Base-by-base conservation (phyloP, 23 tunicate species). In the Styela clava region DNA sequence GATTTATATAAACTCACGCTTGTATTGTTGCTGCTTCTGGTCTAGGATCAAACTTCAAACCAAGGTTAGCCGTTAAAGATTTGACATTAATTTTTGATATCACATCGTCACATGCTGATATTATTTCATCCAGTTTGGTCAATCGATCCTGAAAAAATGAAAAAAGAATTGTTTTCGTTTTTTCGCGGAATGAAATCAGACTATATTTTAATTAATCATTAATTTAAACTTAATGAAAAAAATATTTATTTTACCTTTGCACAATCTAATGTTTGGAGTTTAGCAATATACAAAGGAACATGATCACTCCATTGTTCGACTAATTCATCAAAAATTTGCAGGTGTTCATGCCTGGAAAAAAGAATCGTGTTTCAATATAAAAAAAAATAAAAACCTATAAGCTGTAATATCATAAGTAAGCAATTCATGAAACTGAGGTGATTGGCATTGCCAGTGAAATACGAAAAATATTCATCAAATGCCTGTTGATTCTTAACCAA, bases 281-380 rank as follows among this genome's bases (percentile, higher is more conserved):
- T 87, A 28, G 98, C 89, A 34, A 87, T 61, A 35, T 93, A 93
- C 7, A 93, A 27, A 0, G 98, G 98, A 51, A 93, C 35, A 71
- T 93, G 86, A 16, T 93, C 98, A 7, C 86, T 83, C 89, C 89
- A 93, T 63, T 93, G 76, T 3, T 61, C 83, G 16, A 24, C 64
- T 61, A 93, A 78, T 68, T 79, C 83, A 24, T 93, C 89, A 62
- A 93, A 85, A 3, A 81, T 3, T 25, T 88, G 84, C 0, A 32
- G 27, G 31, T 74, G 69, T 22, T 93, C 87, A 67, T 87, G 83
- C 34, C 98, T 93, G 84, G 2, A 33, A 68, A n/a, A 44, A 73
- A 0, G 74, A 69, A 27, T 0, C n/a, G 19, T 69, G 74, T 61
- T 21, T 19, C 64, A 61, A 19, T 61, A 61, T 61, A 61, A 21